Evolutionary conservation across 2,797 vertebrate genomes (phyloP).

Genomic region (Coracias cyanogaster): DNA sequence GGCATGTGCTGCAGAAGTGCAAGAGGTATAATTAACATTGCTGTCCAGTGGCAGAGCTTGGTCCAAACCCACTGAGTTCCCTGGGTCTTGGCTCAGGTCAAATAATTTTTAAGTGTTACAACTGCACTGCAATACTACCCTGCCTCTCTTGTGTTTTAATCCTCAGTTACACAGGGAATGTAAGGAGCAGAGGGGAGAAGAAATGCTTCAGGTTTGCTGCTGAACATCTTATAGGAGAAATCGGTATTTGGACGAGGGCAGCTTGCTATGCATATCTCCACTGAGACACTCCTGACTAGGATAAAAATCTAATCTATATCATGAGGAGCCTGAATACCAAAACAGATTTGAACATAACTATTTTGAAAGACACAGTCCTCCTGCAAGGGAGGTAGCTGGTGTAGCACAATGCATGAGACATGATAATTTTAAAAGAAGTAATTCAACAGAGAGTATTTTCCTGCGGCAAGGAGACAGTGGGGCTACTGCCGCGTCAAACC

Average conservation of each 20-base stretch:
- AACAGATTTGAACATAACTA: neutral
- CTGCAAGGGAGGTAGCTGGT: neutral
- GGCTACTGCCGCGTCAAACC: neutral
- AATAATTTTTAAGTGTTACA: accelerated
- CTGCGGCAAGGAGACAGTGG: neutral
- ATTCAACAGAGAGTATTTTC: neutral
- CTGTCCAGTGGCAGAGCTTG: neutral
- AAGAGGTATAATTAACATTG: neutral
- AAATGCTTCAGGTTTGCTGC: neutral
- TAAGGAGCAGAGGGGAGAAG: neutral
- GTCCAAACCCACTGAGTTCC: neutral
- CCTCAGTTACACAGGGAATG: neutral
- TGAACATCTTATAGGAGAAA: neutral
- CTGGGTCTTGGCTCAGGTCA: neutral
- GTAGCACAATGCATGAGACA: neutral
- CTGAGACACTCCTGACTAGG: neutral
- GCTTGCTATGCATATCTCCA: neutral
- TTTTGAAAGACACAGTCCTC: neutral
- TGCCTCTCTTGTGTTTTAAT: neutral
- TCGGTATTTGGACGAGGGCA: accelerated
- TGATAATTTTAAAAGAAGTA: neutral
- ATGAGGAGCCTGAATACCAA: neutral
- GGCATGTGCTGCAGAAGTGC: neutral
- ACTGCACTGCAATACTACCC: accelerated
- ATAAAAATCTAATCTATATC: neutral